A percentile compares a stretch with the other conserved stretches of the same genome.
phyloP scores from a whole-genome alignment of 1,140 invertebrate species.

The Aphelinus atriplicis region DNA sequence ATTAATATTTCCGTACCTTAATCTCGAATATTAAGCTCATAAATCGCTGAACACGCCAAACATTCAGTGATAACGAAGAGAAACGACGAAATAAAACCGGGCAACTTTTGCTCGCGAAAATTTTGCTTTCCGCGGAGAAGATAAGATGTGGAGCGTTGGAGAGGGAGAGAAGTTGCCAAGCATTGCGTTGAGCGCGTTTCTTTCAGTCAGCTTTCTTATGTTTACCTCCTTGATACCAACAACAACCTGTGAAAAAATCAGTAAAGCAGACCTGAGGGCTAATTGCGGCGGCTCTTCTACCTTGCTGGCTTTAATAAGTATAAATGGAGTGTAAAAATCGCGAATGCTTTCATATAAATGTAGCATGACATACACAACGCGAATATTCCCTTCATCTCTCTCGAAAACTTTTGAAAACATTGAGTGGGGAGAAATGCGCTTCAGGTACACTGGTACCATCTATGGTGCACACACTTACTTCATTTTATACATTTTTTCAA shows the following conservation, averaged over 20 bases:
- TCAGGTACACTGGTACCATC: no score
- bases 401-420: no score
- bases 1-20: no score
- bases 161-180: background rate
- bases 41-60: no score
- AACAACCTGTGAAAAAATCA: background rate
- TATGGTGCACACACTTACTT: no score
- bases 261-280: conserved; percentile 46
- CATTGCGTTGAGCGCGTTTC: background rate
- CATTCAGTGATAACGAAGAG: no score
- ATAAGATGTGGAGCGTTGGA: background rate
- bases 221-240: background rate
- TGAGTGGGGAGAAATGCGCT: no score
- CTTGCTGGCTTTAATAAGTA: conserved; percentile 32
- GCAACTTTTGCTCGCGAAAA: background rate
- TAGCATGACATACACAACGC: no score
- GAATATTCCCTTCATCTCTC: no score
- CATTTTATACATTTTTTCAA: no score
- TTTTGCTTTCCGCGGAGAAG: background rate
- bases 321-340: conserved; percentile 27
- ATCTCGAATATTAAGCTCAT: no score
- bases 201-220: background rate
- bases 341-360: conserved; percentile 1
- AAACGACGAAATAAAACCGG: no score
- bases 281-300: conserved; percentile 51